Base-by-base conservation (phyloP, 2,888 invertebrate species). In the Poecilus cupreus region DNA sequence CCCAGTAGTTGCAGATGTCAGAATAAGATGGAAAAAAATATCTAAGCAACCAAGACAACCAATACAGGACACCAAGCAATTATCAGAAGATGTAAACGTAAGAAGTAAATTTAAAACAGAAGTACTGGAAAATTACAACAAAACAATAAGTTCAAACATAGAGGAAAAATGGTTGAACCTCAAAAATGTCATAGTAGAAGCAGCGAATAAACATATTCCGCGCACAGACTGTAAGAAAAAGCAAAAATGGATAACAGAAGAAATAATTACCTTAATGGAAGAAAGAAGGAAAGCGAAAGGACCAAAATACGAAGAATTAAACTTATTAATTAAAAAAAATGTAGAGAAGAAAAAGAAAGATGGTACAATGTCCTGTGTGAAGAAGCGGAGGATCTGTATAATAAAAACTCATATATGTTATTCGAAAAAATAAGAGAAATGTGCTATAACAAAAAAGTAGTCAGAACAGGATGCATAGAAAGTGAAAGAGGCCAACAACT, bases 221-320 rank as follows among this genome's bases (percentile, higher is more conserved):
- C 18, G 10, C 10, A 54, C 2, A 6, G 10, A 18, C 54, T 3
- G 3, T 8, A 13, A 64, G 11, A 24, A 24, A 13, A 64, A 20
- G 2, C 11, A 64, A n/a, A 24, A 64, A 64, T 64, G 22, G 64
- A 64, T 64, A 10, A 64, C 64, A 10, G 26, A 10, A n/a, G 64
- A 26, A 64, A 64, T 64, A 2, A 20, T 26, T 10, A 16, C 20
- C 2, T 11, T 64, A 13, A 26, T 64, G 24, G 64, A 64, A 24
- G 64, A 64, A 64, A 20, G 64, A 20, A 20, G 64, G n/a, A 11
- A 54, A 54, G 18, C 20, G 2, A 54, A 54, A 32, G 64, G 26
- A 24, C 13, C 13, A 24, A 11, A 64, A 32, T 64, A 64, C 13
- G 20, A 64, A 24, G 64, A 64, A 64, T 10, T 64, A 13, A 20